Percentiles rank a stretch among this genome's conserved stretches.
Evolutionary conservation across 2,113 vertebrate species (phyloP).

Genomic region (Jaculus jaculus): DNA sequence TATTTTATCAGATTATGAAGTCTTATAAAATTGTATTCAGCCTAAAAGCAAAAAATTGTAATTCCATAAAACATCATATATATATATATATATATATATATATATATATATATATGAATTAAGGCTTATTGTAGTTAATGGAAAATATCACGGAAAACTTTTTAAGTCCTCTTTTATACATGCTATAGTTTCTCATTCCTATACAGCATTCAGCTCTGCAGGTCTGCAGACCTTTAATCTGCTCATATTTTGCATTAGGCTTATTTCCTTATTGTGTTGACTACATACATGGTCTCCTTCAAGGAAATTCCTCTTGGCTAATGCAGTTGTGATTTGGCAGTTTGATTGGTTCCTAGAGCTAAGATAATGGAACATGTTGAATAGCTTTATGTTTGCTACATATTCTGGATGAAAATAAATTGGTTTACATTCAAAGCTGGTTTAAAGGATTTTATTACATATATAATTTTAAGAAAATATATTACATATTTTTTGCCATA

Average conservation of each 20-base stretch:
- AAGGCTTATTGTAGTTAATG: background rate
- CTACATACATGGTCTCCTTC: background rate
- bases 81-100: background rate
- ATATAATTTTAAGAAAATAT: background rate
- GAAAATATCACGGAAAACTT: background rate
- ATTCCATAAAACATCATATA: background rate
- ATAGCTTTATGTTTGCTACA: background rate
- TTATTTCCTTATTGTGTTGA: background rate
- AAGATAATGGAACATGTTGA: background rate
- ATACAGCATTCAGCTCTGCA: too few species aligned
- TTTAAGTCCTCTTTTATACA: background rate
- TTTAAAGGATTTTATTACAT: background rate
- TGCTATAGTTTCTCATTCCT: background rate
- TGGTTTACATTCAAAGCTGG: background rate
- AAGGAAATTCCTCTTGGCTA: background rate
- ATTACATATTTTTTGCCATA: background rate
- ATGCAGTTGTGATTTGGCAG: background rate
- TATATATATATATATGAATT: background rate
- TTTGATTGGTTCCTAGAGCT: background rate
- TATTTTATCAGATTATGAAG: background rate
- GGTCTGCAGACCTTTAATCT: background rate
- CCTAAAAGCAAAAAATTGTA: background rate
- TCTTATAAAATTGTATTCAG: background rate
- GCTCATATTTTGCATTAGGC: background rate
- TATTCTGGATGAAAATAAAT: background rate